Percentiles rank a stretch among this genome's conserved stretches.
These are phyloP conservation scores for Stenichneumon culpator DNA, from an alignment of 2,888 invertebrate genomes.

Conservation along the genomic window DNA sequence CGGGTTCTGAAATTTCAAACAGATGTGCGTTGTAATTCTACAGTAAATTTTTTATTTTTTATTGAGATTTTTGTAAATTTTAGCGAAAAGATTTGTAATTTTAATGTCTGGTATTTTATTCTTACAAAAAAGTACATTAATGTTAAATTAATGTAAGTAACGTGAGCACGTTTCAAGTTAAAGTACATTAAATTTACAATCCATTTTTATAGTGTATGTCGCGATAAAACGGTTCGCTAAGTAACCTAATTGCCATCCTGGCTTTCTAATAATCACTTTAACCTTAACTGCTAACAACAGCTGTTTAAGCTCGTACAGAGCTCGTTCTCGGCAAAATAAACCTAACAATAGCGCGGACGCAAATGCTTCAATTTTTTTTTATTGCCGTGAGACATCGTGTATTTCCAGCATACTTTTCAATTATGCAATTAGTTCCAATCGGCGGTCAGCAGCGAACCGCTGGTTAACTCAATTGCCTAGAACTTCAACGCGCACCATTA, in stretches of 20 bases:
- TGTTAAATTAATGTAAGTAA: too few relatives aligned
- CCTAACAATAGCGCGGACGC: slow-evolving; percentile 15
- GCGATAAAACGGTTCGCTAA: slow-evolving; percentile 24
- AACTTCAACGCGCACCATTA: background rate
- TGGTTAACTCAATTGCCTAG: background rate
- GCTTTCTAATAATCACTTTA: slow-evolving; percentile 44
- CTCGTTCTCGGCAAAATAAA: background rate
- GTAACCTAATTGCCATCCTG: slow-evolving; percentile 42
- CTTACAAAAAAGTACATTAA: too few relatives aligned
- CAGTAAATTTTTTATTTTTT: too few relatives aligned
- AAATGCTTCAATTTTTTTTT: slow-evolving; percentile 41
- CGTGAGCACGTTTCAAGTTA: too few relatives aligned
- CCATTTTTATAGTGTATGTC: background rate
- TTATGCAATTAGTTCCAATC: slow-evolving; percentile 32
- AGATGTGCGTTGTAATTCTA: too few relatives aligned
- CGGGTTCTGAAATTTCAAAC: too few relatives aligned
- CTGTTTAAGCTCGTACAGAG: slow-evolving; percentile 8
- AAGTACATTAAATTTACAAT: too few relatives aligned
- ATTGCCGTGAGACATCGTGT: slow-evolving; percentile 29
- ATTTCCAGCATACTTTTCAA: slow-evolving; percentile 23
- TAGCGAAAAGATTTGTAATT: too few relatives aligned
- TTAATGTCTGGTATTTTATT: too few relatives aligned
- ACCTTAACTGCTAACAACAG: slow-evolving; percentile 21
- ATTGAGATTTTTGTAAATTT: too few relatives aligned
- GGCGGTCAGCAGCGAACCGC: background rate